Evolutionary conservation across 2,797 vertebrate genomes (phyloP).

Genomic region (Fringilla coelebs): DNA sequence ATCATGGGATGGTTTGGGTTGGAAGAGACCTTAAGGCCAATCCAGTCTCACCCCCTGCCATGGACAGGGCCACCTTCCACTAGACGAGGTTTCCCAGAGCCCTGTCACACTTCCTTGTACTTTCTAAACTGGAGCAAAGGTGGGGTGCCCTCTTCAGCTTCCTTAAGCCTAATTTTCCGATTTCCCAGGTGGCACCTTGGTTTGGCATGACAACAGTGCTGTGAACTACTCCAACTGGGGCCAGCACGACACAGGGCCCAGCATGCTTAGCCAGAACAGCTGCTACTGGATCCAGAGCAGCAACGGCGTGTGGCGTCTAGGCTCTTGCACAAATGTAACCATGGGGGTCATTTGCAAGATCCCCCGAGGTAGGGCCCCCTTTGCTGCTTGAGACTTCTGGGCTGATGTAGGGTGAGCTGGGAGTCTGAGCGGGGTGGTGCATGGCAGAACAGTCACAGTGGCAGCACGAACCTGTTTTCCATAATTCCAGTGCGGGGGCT

Average conservation of each 20-base stretch:
- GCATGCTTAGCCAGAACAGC: slow-evolving; percentile 91
- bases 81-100: not conserved
- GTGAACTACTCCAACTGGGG: slow-evolving; percentile 96
- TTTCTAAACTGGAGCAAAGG: not conserved
- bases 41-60: not conserved
- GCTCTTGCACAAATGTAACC: slow-evolving; percentile 88
- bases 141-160: not conserved
- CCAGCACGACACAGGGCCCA: slow-evolving; percentile 83
- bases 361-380: slow-evolving; percentile 78
- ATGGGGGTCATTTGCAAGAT: slow-evolving; percentile 95
- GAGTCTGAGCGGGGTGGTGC: not conserved
- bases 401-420: not conserved
- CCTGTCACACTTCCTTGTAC: not conserved
- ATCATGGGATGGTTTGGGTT: not conserved
- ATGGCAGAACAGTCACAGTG: not conserved
- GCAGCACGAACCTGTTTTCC: not conserved
- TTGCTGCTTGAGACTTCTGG: fast-evolving
- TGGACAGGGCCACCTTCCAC: not conserved
- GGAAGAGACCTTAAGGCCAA: not conserved
- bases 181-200: slow-evolving; percentile 81
- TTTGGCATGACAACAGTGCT: slow-evolving; percentile 87
- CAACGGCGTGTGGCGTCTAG: slow-evolving; percentile 89
- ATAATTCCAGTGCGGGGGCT: not conserved
- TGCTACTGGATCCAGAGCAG: slow-evolving; percentile 98
- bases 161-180: not conserved